A percentile compares a stretch with the other conserved stretches of the same genome.
phyloP scores from a whole-genome alignment of 2,797 vertebrate genomes.

The Sparidentex hasta region DNA sequence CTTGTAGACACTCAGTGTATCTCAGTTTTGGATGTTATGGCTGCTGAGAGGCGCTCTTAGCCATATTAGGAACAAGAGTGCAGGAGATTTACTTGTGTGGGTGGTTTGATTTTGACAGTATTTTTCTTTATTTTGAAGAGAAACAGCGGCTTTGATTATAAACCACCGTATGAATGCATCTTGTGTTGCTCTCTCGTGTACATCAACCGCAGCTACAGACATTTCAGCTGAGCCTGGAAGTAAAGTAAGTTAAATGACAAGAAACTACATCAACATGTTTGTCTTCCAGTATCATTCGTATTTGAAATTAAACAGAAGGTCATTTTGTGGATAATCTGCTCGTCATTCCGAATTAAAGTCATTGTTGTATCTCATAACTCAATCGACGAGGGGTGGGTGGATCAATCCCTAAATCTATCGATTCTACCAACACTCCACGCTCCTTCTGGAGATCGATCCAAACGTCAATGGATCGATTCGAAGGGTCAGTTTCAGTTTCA shows the following conservation, averaged over 20 bases:
- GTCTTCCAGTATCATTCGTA: not conserved
- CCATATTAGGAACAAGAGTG: not conserved
- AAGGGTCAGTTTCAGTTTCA: no score
- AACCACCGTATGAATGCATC: not conserved
- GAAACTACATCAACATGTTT: not conserved
- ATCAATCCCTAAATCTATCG: no score
- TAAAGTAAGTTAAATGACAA: not conserved
- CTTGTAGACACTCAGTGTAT: conserved; percentile 12
- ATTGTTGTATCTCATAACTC: not conserved
- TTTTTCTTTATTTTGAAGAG: conserved; percentile 23
- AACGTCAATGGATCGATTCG: no score
- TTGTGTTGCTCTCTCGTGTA: not conserved
- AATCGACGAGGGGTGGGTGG: not conserved
- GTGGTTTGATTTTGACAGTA: conserved; percentile 28
- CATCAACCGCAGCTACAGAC: not conserved
- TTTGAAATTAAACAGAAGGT: not conserved
- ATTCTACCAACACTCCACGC: no score
- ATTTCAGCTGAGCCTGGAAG: not conserved
- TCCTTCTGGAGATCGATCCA: no score
- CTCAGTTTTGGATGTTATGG: conserved; percentile 23
- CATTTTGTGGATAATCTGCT: not conserved
- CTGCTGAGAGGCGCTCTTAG: not conserved
- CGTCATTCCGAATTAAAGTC: not conserved
- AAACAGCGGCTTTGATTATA: conserved; percentile 25
- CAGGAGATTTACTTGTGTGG: conserved; percentile 11